Evolutionary conservation across 1,140 invertebrate genomes (phyloP), one percentile per base, ranked within the genome.

Genomic region (Euwallacea similis): DNA sequence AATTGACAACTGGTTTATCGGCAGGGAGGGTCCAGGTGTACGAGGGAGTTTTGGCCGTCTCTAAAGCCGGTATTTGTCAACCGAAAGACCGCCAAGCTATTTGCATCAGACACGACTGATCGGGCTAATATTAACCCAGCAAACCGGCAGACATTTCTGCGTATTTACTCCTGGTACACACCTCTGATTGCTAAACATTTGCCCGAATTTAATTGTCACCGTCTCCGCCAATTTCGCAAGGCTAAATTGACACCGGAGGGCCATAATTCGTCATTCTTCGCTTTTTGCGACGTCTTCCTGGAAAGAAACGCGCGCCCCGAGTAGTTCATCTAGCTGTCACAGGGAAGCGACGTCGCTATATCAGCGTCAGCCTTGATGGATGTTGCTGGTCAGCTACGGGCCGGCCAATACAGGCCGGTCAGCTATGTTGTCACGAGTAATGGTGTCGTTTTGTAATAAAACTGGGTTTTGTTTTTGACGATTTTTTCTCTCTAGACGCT

Each of bases 281-380:
- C 16, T 68, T 72, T 66, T 65, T 72, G 15, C 50, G 47, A 15
- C 53, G 21, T 63, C 42, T 9, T 60, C n/a, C 16, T 33, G 13
- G 42, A 64, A 72, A 72, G 64, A 61, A 66, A 63, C 63, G 65
- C 62, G 11, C 16, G 42, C 67, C 62, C 71, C 21, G 61, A 72
- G 58, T 67, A 72, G 71, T 72, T 72, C 71, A 72, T 72, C 66
- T 72, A 72, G 60, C 56, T 72, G 71, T 72, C 71, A 72, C 60
- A 63, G 59, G 63, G 65, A 66, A 68, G 65, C 71, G 65, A 54
- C 71, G 60, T 67, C 71, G 65, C 71, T 72, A 67, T 67, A 72
- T 72, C 71, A 72, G 65, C 67, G 71, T 72, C 71, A 72, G 59
- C n/a, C 64, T 72, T 72, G 66, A 72, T 72, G 65, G 71, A 72